Evolutionary conservation across 2,888 invertebrate genomes (phyloP).

Genomic region (Plusia festucae): DNA sequence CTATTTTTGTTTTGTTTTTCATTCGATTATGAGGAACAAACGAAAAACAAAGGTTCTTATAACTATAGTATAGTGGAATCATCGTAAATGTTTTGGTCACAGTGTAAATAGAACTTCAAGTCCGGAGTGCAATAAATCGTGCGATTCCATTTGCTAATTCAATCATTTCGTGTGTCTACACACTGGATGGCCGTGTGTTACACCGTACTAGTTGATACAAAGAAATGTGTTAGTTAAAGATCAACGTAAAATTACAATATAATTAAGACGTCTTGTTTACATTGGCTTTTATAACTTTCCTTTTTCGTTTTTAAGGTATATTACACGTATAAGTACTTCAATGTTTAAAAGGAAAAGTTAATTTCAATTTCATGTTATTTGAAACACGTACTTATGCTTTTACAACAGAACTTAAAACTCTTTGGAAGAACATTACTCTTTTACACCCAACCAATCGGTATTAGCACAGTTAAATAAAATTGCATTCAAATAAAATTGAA

Average conservation of each 20-base stretch:
- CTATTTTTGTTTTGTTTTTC: no score
- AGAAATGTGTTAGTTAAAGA: neutral
- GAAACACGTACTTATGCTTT: neutral
- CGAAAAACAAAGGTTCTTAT: no score
- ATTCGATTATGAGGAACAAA: no score
- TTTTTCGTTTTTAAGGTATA: no score
- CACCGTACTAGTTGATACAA: slow-evolving; percentile 25
- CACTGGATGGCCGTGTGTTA: slow-evolving; percentile 26
- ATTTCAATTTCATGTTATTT: neutral
- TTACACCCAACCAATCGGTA: neutral
- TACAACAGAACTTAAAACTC: neutral
- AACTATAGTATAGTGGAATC: neutral
- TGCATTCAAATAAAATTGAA: neutral
- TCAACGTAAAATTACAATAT: no score
- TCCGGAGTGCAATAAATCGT: slow-evolving; percentile 51
- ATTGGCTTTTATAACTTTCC: no score
- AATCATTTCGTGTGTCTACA: slow-evolving; percentile 52
- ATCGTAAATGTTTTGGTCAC: neutral
- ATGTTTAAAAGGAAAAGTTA: no score
- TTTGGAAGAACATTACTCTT: neutral
- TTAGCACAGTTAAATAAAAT: neutral
- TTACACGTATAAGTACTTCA: no score
- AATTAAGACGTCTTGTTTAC: no score
- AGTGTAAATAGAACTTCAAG: slow-evolving; percentile 26
- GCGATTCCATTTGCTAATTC: slow-evolving; percentile 57